Base-by-base conservation (phyloP, 2,113 vertebrate genomes). In the Cochlearius cochlearius region DNA sequence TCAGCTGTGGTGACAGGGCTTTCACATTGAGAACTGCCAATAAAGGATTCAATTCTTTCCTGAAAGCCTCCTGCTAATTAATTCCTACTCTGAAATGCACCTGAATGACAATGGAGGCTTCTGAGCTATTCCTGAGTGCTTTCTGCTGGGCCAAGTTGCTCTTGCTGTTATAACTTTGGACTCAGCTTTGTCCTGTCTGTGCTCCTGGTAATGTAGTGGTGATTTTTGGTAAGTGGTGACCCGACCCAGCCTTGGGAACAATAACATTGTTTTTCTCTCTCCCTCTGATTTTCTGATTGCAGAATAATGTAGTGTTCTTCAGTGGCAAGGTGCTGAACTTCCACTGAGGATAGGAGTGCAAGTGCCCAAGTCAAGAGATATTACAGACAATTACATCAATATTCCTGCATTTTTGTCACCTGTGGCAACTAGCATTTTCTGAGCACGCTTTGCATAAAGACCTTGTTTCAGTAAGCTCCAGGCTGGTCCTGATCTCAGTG, bases 51-150 rank as follows among this genome's bases (percentile, higher is more conserved):
- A 68, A 2, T 90, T 91, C 2, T 78, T 73, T 86, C 72, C 75
- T 80, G 39, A 91, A 89, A 95, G 32, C 45, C 62, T 94, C 60
- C 23, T 88, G 41, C 80, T 97, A 88, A 94, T 95, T 95, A 95
- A 93, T 94, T 96, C 25, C 5, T 79, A 10, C 72, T 80, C 74
- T 93, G 55, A 74, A 91, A 76, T 67, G 63, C 30, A 83, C 43
- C 79, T 78, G 77, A 86, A 86, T 86, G 45, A 66, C 43, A 60
- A 17, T 13, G 76, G n/a, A 62, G 32, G 25, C 15, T 95, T 90
- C 63, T 9, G 29, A 62, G 77, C 38, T 90, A 5, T 60, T 73
- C n/a, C 47, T 49, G 36, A 75, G 47, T 39, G 53, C 47, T 89
- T 82, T 81, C 38, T 38, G 4, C n/a, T 12, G 36, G 49, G 16